Evolutionary conservation across 2,113 vertebrate species (phyloP), one percentile per base, ranked within the genome.

Genomic region (Oncorhynchus clarkii): DNA sequence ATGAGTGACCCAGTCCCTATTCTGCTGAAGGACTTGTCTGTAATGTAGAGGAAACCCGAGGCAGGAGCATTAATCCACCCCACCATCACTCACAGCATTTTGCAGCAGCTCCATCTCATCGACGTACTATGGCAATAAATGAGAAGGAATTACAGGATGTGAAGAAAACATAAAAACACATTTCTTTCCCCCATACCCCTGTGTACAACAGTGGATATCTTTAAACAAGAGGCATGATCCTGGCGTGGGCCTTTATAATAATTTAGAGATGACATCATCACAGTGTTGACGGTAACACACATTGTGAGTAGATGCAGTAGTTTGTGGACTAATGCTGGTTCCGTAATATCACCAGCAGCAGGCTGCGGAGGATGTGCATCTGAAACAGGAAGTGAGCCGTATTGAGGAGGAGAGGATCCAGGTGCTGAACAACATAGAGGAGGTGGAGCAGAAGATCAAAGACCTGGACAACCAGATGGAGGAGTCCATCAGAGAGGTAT

Each of bases 401-500:
- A 93, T 96, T 82, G 96, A 98, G 81, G 95, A 96, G 79, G 92
- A 97, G 74, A 94, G 95, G 78, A 93, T 97, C 80, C 88, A 93
- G 76, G 94, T 95, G 78, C 88, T 99, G 4, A 97, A 97, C 89
- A 98, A 97, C 88, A 91, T 97, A 12, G 97, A 98, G 82, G 96
- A 98, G 80, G 90, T 98, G 83, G 94, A 97, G 86, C 95, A 97
- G 89, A 98, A 98, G 87, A 95, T 99, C 90, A 97, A 97, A 91
- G 97, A 99, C 72, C 88, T 99, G 87, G 96, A 96, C 88, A 97
- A 97, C 86, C 97, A 98, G 90, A 95, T 98, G 92, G 96, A 97
- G 69, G 97, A 99, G 83, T 99, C 96, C 76, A 92, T 95, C 14
- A 90, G 95, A 91, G 96, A 98, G 96, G 97, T 98, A 92, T 51